phyloP scores from a whole-genome alignment of 2,797 vertebrate species.

The Chaunax sp. region DNA sequence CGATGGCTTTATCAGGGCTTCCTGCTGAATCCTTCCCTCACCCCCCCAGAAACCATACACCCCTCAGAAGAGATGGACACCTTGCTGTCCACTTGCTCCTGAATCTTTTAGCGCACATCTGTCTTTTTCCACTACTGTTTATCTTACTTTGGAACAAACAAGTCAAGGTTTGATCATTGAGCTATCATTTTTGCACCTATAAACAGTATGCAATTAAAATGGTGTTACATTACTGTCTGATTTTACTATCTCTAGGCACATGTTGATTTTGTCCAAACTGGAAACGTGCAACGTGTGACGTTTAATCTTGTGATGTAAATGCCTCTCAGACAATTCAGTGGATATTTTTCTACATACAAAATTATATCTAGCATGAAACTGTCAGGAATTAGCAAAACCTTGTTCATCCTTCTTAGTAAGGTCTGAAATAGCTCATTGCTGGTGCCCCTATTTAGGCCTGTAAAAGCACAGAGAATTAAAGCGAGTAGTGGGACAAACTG shows the following conservation, averaged over 20 bases:
- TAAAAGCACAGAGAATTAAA: conserved; percentile 39
- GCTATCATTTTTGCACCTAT: conserved; percentile 69
- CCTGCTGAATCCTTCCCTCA: conserved; percentile 84
- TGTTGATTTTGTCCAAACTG: conserved; percentile 77
- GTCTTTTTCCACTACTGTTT: conserved; percentile 72
- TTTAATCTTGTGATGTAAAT: conserved; percentile 76
- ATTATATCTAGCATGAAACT: conserved; percentile 74
- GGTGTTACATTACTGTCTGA: conserved; percentile 68
- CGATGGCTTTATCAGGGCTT: conserved; percentile 81
- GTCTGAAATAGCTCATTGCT: conserved; percentile 54
- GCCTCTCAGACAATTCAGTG: conserved; percentile 69
- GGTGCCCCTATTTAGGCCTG: conserved; percentile 52
- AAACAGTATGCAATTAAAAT: conserved; percentile 73
- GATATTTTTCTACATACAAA: conserved; percentile 73
- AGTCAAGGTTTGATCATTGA: conserved; percentile 70
- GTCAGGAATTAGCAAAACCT: conserved; percentile 62
- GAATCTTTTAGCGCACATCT: conserved; percentile 79
- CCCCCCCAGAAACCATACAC: conserved; percentile 77
- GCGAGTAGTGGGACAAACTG: conserved; percentile 47
- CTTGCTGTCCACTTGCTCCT: conserved; percentile 83
- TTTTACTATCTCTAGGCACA: conserved; percentile 73
- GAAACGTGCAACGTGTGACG: conserved; percentile 74
- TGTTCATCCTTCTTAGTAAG: conserved; percentile 61
- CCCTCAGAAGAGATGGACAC: conserved; percentile 83
- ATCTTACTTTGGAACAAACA: conserved; percentile 69